Conservation (phyloP, 1,140 invertebrate genomes). For the Sinonovacula constricta region DNA sequence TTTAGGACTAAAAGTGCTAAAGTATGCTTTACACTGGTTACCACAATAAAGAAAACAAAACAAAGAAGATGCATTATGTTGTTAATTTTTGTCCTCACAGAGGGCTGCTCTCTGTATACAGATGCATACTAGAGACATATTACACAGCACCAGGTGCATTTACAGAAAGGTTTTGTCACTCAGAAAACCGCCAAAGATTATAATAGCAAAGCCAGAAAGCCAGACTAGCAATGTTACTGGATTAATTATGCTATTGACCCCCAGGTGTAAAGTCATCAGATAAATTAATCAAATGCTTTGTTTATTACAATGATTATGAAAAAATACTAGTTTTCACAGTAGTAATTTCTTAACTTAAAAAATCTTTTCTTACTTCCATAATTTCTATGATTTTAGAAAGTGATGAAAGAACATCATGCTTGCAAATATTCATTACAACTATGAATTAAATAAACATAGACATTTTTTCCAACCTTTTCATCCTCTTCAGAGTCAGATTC, state of each 20-base stretch:
- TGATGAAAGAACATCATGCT: constrained; percentile 3
- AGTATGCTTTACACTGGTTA: not conserved
- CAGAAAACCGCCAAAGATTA: too few relatives aligned
- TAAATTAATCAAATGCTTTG: too few relatives aligned
- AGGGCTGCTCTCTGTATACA: too few relatives aligned
- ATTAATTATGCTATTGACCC: too few relatives aligned
- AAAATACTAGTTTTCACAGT: not conserved
- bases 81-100: too few relatives aligned
- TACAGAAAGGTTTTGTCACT: too few relatives aligned
- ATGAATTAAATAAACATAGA: constrained; percentile 1
- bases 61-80: too few relatives aligned
- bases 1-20: not conserved
- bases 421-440: constrained; percentile 13
- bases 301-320: not conserved
- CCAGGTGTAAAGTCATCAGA: too few relatives aligned
- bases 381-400: not conserved
- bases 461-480: constrained; percentile 36
- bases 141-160: too few relatives aligned
- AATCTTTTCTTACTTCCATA: not conserved
- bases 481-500: constrained; percentile 78
- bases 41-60: not conserved
- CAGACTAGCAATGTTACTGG: too few relatives aligned
- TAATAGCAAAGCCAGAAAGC: too few relatives aligned
- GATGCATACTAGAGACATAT: too few relatives aligned
- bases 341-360: not conserved